These are phyloP conservation scores for Limnodromus scolopaceus DNA, from an alignment of 2,797 vertebrate species.

Conservation along the genomic window DNA sequence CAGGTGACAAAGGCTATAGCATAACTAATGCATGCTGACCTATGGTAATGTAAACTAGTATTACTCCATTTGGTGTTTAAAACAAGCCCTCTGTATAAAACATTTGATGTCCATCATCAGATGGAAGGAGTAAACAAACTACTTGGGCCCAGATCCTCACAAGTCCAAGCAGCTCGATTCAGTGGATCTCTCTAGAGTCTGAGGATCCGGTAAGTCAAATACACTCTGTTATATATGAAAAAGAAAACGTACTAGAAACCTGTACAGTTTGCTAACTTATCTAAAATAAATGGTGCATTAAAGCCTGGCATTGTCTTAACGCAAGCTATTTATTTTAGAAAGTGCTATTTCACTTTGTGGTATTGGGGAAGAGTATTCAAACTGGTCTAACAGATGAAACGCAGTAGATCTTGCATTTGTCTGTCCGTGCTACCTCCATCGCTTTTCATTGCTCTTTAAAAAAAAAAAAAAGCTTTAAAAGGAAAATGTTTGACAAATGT, in stretches of 20 bases:
- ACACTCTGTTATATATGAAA: background rate
- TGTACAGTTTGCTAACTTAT: background rate
- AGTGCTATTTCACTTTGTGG: background rate
- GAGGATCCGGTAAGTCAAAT: background rate
- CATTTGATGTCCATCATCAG: background rate
- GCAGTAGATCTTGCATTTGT: background rate
- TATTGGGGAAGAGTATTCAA: background rate
- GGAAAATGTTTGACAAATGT: background rate
- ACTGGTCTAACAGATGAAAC: background rate
- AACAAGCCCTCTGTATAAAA: background rate
- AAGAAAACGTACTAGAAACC: background rate
- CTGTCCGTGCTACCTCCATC: background rate
- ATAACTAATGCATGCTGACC: background rate
- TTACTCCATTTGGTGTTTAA: background rate
- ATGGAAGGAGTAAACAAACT: background rate
- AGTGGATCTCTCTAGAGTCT: background rate
- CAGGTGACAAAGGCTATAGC: background rate
- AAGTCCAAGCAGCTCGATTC: background rate
- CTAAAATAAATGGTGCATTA: conserved; percentile 34
- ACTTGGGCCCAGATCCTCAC: background rate
- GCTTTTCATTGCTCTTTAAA: background rate
- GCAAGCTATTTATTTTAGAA: conserved; percentile 4
- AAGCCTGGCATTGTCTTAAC: conserved; percentile 21
- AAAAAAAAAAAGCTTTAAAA: background rate
- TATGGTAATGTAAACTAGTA: background rate